Evolutionary conservation across 2,888 invertebrate species (phyloP).

Genomic region (Lasioglossum zephyrum): DNA sequence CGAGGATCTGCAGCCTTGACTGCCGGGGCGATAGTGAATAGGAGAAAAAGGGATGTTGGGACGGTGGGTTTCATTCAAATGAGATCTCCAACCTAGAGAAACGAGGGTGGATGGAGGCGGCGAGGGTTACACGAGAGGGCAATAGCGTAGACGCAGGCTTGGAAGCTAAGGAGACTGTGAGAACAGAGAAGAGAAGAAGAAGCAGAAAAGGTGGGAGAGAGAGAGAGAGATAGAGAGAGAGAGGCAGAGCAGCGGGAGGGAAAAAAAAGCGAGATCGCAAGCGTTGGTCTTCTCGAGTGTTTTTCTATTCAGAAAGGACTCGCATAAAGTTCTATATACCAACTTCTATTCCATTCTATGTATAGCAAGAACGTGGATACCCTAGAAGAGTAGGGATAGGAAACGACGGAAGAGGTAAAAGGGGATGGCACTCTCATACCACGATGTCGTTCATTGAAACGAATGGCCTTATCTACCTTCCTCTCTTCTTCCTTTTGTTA

Average conservation of each 20-base stretch:
- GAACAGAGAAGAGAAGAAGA: constrained; percentile 1
- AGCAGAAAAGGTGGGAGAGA: too few relatives aligned
- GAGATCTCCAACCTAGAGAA: constrained; percentile 73
- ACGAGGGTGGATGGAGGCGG: constrained; percentile 24
- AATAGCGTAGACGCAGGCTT: constrained; percentile 41
- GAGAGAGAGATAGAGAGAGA: neutral
- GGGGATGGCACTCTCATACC: constrained; percentile 73
- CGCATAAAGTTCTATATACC: constrained; percentile 80
- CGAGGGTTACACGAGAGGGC: constrained; percentile 50
- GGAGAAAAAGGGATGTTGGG: constrained; percentile 62
- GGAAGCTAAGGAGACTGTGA: constrained; percentile 17
- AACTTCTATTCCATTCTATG: constrained; percentile 70
- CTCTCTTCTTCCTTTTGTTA: constrained; percentile 51
- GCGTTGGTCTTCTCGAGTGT: constrained; percentile 79
- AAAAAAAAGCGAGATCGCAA: constrained; percentile 30
- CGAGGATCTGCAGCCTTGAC: constrained; percentile 54
- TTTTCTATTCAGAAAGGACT: constrained; percentile 81
- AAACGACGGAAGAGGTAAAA: constrained; percentile 58
- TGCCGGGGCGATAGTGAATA: constrained; percentile 63
- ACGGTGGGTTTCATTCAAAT: constrained; percentile 79
- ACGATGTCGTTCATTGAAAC: constrained; percentile 81
- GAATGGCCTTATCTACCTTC: constrained; percentile 78
- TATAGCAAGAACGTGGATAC: constrained; percentile 69
- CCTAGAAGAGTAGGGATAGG: constrained; percentile 65
- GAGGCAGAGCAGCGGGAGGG: constrained; percentile 50